A percentile compares a stretch with the other conserved stretches of the same genome.
Conservation (phyloP, 2,113 vertebrate species). For the Clupea harengus region DNA sequence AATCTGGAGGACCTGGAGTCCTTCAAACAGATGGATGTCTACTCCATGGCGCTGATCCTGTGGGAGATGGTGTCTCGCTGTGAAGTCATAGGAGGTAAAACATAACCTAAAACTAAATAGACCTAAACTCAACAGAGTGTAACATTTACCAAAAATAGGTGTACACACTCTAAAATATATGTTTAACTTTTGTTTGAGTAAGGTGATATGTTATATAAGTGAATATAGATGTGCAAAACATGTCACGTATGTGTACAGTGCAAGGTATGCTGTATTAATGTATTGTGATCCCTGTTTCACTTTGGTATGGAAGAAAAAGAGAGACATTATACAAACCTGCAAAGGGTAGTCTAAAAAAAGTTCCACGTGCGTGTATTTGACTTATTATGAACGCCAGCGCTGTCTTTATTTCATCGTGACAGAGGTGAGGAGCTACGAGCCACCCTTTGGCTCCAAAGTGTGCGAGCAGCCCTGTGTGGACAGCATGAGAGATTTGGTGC, state of each 20-base stretch:
- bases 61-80: conserved; percentile 91
- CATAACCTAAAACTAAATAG: neutral
- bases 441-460: conserved; percentile 83
- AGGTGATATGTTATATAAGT: neutral
- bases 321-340: neutral
- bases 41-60: conserved; percentile 85
- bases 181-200: neutral
- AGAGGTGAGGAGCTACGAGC: conserved; percentile 85
- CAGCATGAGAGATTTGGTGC: conserved; percentile 86
- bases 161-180: neutral
- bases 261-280: neutral
- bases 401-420: conserved; percentile 24
- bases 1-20: conserved; percentile 90
- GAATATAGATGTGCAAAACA: neutral
- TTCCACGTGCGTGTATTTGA: neutral
- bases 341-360: neutral
- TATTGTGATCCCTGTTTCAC: neutral
- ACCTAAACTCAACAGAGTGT: neutral
- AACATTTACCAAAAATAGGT: too few relatives aligned
- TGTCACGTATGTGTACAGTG: neutral
- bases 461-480: conserved; percentile 88
- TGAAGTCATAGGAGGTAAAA: conserved; percentile 77
- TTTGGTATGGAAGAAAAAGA: neutral
- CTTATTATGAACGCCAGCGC: neutral
- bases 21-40: conserved; percentile 92